Evolutionary conservation across 1,140 invertebrate species (phyloP).

Genomic region (Pseudachorutes palmiensis): DNA sequence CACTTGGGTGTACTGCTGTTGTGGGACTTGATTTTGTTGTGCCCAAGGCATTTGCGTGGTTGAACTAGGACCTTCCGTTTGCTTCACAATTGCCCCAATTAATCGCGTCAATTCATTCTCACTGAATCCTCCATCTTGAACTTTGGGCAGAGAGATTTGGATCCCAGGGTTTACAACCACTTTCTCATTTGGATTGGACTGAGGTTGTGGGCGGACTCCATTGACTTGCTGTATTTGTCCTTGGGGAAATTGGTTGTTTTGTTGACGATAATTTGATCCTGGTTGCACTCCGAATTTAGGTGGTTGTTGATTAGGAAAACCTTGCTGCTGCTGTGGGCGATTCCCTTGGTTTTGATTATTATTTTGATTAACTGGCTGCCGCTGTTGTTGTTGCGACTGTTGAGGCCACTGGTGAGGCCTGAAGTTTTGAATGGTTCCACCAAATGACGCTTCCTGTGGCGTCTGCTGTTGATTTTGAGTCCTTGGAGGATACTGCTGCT

Average conservation of each 20-base stretch:
- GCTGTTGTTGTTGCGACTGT: slow-evolving; percentile 13
- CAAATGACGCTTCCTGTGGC: neutral
- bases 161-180: slow-evolving; percentile 14
- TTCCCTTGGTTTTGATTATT: no score
- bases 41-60: neutral
- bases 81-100: slow-evolving; percentile 16
- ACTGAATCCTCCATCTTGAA: slow-evolving; percentile 2
- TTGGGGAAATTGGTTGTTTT: no score
- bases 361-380: no score
- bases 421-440: neutral
- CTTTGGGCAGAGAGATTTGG: slow-evolving; percentile 11
- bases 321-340: no score
- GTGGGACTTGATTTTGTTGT: neutral
- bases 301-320: no score
- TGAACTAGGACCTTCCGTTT: slow-evolving; percentile 6
- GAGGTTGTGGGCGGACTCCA: neutral
- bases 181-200: neutral
- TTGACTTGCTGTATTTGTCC: no score
- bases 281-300: no score
- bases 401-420: slow-evolving; percentile 5
- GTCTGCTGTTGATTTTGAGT: slow-evolving; percentile 22
- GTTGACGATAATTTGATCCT: no score
- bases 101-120: slow-evolving; percentile 5
- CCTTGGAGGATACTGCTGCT: neutral
- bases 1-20: neutral